Percentiles rank a stretch among this genome's conserved stretches.
These are phyloP conservation scores for Formicarius rufipectus DNA, from an alignment of 2,113 vertebrate genomes.

Conservation along the genomic window DNA sequence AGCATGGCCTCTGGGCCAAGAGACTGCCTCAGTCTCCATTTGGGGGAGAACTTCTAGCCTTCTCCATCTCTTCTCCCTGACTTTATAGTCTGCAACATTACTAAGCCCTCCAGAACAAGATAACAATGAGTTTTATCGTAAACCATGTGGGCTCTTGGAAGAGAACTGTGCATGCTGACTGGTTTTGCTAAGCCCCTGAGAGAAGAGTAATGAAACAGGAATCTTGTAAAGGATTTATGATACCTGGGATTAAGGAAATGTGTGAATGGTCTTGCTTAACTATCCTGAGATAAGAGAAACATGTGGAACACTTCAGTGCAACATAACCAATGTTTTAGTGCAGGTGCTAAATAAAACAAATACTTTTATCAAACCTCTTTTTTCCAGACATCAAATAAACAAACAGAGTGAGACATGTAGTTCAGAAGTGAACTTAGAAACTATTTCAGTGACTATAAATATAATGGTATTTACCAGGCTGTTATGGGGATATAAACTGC, in stretches of 20 bases:
- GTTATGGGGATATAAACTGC: background rate
- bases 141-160: background rate
- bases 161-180: background rate
- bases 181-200: constrained; percentile 55
- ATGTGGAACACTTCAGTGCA: constrained; percentile 72
- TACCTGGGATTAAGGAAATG: constrained; percentile 69
- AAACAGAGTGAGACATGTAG: constrained; percentile 19
- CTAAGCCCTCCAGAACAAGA: constrained; percentile 17
- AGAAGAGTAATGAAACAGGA: constrained; percentile 69
- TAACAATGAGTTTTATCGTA: background rate
- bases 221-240: constrained; percentile 71
- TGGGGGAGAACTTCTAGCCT: background rate
- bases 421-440: background rate
- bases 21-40: background rate
- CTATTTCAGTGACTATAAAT: background rate
- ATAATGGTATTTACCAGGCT: background rate
- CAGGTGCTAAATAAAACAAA: constrained; percentile 72
- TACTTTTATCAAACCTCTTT: constrained; percentile 46
- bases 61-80: background rate
- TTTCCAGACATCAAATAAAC: constrained; percentile 53
- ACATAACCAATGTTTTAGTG: constrained; percentile 59
- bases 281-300: constrained; percentile 65
- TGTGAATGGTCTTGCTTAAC: constrained; percentile 69
- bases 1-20: background rate
- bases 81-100: background rate